Evolutionary conservation across 2,888 invertebrate genomes (phyloP).

Genomic region (Branchipolynoe longqiensis): DNA sequence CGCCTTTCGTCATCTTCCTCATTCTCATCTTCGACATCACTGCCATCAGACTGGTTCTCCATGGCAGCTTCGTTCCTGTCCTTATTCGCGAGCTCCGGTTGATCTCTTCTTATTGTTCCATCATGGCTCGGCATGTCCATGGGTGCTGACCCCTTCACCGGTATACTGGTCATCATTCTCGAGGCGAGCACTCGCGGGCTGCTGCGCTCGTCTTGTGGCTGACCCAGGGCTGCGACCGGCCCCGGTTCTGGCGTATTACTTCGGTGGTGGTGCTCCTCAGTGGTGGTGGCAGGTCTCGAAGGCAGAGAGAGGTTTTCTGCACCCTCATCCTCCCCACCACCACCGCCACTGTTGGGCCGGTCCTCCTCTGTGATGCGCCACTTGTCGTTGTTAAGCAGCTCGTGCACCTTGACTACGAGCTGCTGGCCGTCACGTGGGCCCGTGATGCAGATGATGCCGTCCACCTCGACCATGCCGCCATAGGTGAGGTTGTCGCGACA

Average conservation of each 20-base stretch:
- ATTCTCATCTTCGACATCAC: neutral
- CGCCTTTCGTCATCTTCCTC: neutral
- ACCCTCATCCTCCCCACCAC: neutral
- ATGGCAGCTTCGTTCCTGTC: neutral
- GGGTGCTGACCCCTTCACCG: neutral
- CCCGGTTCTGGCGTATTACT: neutral
- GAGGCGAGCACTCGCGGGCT: neutral
- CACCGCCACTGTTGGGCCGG: neutral
- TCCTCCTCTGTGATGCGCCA: neutral
- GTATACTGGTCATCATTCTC: neutral
- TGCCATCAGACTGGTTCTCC: neutral
- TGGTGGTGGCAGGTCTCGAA: neutral
- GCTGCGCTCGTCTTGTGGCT: too few species aligned
- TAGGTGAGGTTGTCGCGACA: conserved; percentile 63
- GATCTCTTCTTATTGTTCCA: neutral
- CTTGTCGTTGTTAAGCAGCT: conserved; percentile 60
- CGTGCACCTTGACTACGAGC: conserved; percentile 68
- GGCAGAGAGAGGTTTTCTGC: neutral
- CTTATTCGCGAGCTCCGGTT: neutral
- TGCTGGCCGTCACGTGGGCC: conserved; percentile 67
- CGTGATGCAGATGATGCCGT: conserved; percentile 69
- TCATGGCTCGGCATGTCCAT: neutral
- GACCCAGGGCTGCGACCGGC: too few species aligned
- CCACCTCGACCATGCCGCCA: conserved; percentile 66
- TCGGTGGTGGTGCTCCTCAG: neutral